A percentile compares a stretch with the other conserved stretches of the same genome.
Evolutionary conservation across 2,113 vertebrate species (phyloP).

Genomic region (Lepisosteus oculatus): DNA sequence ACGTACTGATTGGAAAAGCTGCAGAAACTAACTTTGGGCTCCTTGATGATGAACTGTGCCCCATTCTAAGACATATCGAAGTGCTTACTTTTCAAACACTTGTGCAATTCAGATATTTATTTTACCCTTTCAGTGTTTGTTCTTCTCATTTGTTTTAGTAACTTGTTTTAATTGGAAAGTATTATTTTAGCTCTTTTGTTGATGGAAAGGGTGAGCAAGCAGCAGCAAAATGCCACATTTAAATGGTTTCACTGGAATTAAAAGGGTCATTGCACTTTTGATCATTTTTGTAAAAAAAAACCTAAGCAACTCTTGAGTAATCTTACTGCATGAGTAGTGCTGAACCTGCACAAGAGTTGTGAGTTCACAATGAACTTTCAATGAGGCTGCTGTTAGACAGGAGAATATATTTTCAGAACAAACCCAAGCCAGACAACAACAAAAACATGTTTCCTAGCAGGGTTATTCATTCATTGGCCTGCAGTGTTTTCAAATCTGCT

Average conservation of each 20-base stretch:
- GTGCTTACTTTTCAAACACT: conserved; percentile 76
- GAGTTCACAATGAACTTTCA: conserved; percentile 2
- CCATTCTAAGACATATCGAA: conserved; percentile 57
- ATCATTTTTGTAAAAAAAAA: background rate
- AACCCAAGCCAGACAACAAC: background rate
- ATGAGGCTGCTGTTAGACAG: background rate
- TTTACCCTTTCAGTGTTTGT: conserved; percentile 81
- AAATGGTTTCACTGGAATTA: background rate
- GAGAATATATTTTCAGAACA: background rate
- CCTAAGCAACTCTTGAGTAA: background rate
- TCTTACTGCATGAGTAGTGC: background rate
- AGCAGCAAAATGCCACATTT: conserved; percentile 8
- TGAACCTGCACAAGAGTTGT: background rate
- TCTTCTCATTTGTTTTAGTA: conserved; percentile 67
- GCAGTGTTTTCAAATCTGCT: background rate
- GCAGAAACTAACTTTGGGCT: conserved; percentile 50
- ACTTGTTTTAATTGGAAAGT: conserved; percentile 45
- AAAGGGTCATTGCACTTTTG: conserved; percentile 9
- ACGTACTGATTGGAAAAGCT: conserved; percentile 47
- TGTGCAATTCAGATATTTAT: conserved; percentile 93
- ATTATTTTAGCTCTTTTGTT: conserved; percentile 59
- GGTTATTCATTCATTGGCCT: too few species aligned
- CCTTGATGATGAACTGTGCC: conserved; percentile 47
- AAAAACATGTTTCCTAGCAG: background rate
- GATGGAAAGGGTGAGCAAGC: conserved; percentile 56